phyloP scores from a whole-genome alignment of 2,113 vertebrate genomes.

The Lagopus muta region DNA sequence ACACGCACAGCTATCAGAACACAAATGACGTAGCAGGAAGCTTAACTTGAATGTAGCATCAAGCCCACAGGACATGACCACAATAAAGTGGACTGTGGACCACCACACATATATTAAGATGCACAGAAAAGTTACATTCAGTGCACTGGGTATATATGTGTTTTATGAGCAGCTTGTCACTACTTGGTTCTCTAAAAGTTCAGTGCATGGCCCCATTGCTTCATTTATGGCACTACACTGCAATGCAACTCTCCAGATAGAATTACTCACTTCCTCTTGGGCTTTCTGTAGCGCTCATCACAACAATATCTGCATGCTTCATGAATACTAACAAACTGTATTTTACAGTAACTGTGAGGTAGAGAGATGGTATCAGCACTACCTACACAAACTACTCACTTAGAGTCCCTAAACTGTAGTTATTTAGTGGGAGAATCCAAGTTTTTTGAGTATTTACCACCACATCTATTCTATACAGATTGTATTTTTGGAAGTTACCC shows the following conservation, averaged over 20 bases:
- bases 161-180: neutral
- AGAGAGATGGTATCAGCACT: neutral
- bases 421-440: neutral
- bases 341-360: neutral
- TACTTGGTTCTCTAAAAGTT: neutral
- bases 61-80: neutral
- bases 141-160: rapidly evolving
- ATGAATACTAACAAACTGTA: neutral
- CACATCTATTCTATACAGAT: neutral
- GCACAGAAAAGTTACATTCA: rapidly evolving
- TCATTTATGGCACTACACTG: rapidly evolving
- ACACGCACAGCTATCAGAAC: neutral
- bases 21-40: neutral
- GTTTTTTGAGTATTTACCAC: neutral
- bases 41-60: neutral
- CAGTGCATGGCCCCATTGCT: rapidly evolving
- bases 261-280: neutral
- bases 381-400: neutral
- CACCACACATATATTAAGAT: neutral
- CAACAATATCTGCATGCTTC: neutral
- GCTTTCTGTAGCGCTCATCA: neutral
- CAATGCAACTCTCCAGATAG: neutral
- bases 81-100: neutral
- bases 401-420: neutral
- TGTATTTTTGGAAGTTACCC: neutral